Base-by-base conservation (phyloP, 2,113 vertebrate genomes). In the Silurus asotus region DNA sequence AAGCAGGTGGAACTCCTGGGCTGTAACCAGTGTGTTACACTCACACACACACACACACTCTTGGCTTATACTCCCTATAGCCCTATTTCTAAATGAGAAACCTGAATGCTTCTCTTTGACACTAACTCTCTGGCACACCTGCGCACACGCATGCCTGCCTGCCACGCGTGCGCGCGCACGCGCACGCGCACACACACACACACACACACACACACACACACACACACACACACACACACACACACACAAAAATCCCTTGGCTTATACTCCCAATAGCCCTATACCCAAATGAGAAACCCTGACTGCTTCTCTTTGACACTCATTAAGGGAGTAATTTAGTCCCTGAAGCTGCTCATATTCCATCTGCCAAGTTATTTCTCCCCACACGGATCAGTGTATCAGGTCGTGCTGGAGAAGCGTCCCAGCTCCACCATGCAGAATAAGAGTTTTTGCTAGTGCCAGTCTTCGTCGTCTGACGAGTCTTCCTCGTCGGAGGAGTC, bases 401-500 rank as follows among this genome's bases (percentile, higher is more conserved):
- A 77, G 58, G n/a, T 64, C 10, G 20, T 61, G 83, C 45, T 83
- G 61, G 67, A 83, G 69, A 89, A 75, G 59, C 11, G 8, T 58
- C 67, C 9, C 9, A n/a, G 6, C n/a, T 75, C 13, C 23, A 25
- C 13, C 48, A n/a, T 28, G 19, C n/a, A 61, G 56, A 48, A 25
- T 55, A 25, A n/a, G 51, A 75, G 78, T 48, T 25, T 83, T 69
- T 62, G 53, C 84, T 90, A 95, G 91, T 92, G 92, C 95, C 95
- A 96, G 91, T 95, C 94, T 51, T 92, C 92, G 0, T 96, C 92
- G 5, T 90, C 87, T 37, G 93, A 94, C 55, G 94, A 93, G 48
- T 96, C 95, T 5, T 94, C 95, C 25, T 94, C 94, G 1, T 95
- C 96, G 0, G 95, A 94, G 20, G 95, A 95, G 4, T 90, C 84